Evolutionary conservation across 2,113 vertebrate species (phyloP).

Genomic region (Sisor rabdophorus): DNA sequence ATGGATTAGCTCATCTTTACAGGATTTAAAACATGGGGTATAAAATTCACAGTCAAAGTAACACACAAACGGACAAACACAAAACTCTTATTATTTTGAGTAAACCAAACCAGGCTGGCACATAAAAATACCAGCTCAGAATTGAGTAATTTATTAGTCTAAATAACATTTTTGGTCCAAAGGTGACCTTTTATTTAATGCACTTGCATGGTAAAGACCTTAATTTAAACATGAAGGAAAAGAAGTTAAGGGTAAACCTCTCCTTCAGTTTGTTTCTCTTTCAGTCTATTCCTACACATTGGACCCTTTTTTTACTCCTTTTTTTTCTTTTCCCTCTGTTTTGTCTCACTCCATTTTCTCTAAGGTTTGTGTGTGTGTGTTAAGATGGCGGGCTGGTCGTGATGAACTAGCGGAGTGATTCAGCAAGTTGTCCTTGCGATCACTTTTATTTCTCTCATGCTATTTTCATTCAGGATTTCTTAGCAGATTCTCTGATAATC

Average conservation of each 20-base stretch:
- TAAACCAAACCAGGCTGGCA: no score
- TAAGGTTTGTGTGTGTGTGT: neutral
- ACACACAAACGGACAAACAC: no score
- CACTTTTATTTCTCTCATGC: neutral
- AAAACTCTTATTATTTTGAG: no score
- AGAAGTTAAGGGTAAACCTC: no score
- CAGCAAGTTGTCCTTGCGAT: neutral
- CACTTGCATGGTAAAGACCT: neutral
- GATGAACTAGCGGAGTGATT: constrained; percentile 11
- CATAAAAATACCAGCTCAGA: no score
- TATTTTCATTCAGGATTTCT: no score
- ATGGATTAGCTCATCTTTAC: no score
- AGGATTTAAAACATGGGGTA: no score
- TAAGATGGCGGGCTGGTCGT: constrained; percentile 10
- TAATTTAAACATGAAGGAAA: neutral
- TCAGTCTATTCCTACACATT: neutral
- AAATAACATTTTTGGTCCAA: no score
- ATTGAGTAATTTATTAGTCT: no score
- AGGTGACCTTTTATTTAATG: neutral
- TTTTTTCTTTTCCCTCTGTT: neutral
- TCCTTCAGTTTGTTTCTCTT: neutral
- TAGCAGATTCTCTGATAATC: neutral
- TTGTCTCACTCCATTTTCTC: constrained; percentile 18
- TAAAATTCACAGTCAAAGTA: no score
- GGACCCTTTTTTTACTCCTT: constrained; percentile 7